Base-by-base conservation (phyloP, 2,888 invertebrate genomes). In the Tromatobia lineatoria region DNA sequence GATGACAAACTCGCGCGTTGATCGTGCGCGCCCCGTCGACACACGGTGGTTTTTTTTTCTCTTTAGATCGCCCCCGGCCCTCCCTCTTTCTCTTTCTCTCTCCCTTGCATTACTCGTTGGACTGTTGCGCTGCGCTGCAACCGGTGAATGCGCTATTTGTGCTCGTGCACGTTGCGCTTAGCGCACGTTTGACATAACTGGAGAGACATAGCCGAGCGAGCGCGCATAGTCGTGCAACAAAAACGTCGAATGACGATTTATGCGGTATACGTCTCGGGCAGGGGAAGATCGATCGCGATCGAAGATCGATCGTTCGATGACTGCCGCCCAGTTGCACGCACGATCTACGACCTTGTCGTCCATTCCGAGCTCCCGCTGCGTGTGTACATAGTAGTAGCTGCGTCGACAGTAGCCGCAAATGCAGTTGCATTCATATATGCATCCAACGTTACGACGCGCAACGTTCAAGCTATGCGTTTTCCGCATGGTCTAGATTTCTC, bases 241-340 rank as follows among this genome's bases (percentile, higher is more conserved):
- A 87, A 83, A 80, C 81, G 82, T 80, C 76, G 83, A 86, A 79
- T 85, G 85, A 80, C 82, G 87, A 87, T 87, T 87, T 86, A 87
- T 85, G 85, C 82, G 82, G 75, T 83, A 57, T 83, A 86, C 76
- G 87, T 87, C 81, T 66, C 73, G 70, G 59, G 78, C 73, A 80
- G 80, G 85, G 84, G 78, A 74, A 74, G 74, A 74, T 74, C 59
- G 74, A 74, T 74, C 74, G 74, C 47, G 74, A 74, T 74, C 74
- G 85, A 79, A 75, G 84, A 87, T 86, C 85, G 87, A 78, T 85
- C 74, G 77, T 82, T 86, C 83, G 86, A 86, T 76, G 80, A 83
- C 81, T 86, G 83, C 85, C 80, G 83, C 80, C 82, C 80, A 69
- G 80, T 87, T 73, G 78, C 75, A 85, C 85, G 78, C 82, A 87